Evolutionary conservation across 2,797 vertebrate genomes (phyloP), one percentile per base, ranked within the genome.

Genomic region (Sebastes oblongus): DNA sequence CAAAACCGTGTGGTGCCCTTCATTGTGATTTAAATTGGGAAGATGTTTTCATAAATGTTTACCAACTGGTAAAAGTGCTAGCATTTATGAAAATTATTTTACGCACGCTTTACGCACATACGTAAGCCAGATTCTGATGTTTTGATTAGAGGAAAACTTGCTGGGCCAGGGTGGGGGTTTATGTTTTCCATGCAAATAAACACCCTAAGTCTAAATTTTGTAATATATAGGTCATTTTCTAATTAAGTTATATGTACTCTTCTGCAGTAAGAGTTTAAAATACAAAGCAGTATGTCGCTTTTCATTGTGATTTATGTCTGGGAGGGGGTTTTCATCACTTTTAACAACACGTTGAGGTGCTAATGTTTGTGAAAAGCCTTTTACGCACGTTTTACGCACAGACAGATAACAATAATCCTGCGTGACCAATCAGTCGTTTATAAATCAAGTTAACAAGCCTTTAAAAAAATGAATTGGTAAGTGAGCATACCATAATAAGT

Each of bases 361-460:
- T 69, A 64, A 54, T 25, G 46, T 67, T 64, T 64, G 29, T 70
- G 36, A 36, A 68, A 62, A 70, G 22, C 8, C 32, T 60, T n/a
- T 61, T 78, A 42, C 12, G 55, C 65, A 61, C 27, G 8, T 54
- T 85, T 87, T 74, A 77, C 64, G 65, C 66, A 68, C 52, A 59
- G 25, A 30, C 14, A 59, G 2, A 62, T 13, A 16, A 42, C 46
- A 59, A 36, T 22, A 52, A 60, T 10, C 46, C 22, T 64, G 46
- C n/a, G 1, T 54, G 42, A 11, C 27, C 58, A 22, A 36, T 8
- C 29, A 30, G 12, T 25, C 16, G 66, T 36, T 46, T 29, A 70
- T 55, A 13, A 74, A 36, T 66, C 25, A 67, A 42, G 1, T 52
- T 42, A 60, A 64, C 25, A 46, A 27, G 4, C 20, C 13, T 9